Conservation (phyloP, 2,797 vertebrate species). For the Leptodactylus fallax region DNA sequence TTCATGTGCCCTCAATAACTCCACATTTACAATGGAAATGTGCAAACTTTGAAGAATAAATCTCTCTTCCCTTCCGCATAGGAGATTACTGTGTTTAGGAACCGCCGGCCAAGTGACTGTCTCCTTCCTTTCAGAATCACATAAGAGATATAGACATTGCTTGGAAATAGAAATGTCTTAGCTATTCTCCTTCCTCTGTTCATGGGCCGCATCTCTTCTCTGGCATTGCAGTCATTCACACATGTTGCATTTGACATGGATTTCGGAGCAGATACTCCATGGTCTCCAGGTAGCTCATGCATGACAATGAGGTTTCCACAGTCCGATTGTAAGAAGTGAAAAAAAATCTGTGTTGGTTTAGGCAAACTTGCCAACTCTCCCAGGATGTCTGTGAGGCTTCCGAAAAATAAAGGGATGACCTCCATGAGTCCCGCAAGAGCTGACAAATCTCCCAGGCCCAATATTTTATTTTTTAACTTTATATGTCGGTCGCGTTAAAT, state of each 20-base stretch:
- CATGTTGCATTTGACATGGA: neutral
- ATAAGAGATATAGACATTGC: neutral
- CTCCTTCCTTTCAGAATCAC: slow-evolving; percentile 7
- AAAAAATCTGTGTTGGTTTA: no score
- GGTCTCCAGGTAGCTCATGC: no score
- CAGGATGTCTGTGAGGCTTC: no score
- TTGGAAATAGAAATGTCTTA: neutral
- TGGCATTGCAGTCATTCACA: neutral
- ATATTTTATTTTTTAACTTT: no score
- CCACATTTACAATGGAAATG: slow-evolving; percentile 53
- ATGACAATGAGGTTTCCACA: no score
- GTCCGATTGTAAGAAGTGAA: no score
- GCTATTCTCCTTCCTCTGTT: neutral
- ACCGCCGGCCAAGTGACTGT: neutral
- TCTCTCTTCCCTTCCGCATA: neutral
- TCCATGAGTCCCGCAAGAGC: no score
- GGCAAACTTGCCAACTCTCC: no score
- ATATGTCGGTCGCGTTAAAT: no score
- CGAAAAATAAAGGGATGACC: no score
- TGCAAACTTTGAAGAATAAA: slow-evolving; percentile 32
- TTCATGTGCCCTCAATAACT: slow-evolving; percentile 42
- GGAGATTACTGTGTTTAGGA: neutral
- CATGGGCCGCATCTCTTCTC: neutral
- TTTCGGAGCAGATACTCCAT: neutral
- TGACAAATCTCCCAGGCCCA: no score